Base-by-base conservation (phyloP, 2,888 invertebrate genomes). In the Idaea dimidiata region DNA sequence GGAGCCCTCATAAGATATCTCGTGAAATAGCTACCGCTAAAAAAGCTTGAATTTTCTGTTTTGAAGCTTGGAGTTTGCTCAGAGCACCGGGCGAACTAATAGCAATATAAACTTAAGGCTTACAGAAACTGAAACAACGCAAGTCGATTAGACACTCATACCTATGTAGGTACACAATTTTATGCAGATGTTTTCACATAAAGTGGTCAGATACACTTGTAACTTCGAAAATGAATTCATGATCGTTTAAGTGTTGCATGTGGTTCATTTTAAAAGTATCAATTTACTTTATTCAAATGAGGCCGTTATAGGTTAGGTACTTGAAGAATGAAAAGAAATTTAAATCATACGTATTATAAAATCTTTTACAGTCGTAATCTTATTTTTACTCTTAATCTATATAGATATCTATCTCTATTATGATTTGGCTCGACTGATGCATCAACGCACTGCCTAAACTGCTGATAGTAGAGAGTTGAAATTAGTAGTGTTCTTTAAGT, bases 391-490 rank as follows among this genome's bases (percentile, higher is more conserved):
- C 5, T 24, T 24, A 24, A 24, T 5, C 24, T 24, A 24, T 24
- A 24, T 24, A 5, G 24, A 32, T 32, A 32, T 32, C 32, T 10
- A 32, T 3, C 33, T 33, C 3, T 33, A 33, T 43, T 3, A 43
- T 0, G 10, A 43, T 10, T 14, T 43, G 43, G 1, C 7, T 14
- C 7, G 8, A 59, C 65, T 56, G 64, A 64, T 65, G 64, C 1
- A 24, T 24, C 24, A 24, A 24, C 24, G 5, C 5, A 24, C 24
- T 3, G 1, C 24, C 24, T 24, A 24, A 24, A 24, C 24, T 5
- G 24, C 24, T 24, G 5, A 24, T 24, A 24, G 24, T 24, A 24
- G 24, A 24, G 24, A 24, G 24, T 5, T 24, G 5, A 24, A 24
- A 1, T 24, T 24, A 3, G 24, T 24, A 24, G 24, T 24, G 24